Evolutionary conservation across 1,140 invertebrate species (phyloP).

Genomic region (Littorina saxatilis): DNA sequence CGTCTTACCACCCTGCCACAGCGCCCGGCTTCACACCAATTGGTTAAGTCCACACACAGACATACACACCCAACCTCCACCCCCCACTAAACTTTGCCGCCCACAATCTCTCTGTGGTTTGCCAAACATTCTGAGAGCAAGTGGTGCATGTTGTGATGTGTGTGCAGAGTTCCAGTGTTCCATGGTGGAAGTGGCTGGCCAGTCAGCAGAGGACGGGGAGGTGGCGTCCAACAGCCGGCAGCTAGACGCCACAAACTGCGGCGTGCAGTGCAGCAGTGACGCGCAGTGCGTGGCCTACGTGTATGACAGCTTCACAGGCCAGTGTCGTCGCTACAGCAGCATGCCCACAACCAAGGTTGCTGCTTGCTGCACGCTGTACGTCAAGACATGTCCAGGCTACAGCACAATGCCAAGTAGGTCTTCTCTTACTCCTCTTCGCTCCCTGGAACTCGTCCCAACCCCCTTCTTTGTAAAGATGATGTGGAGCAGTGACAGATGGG

Average conservation of each 20-base stretch:
- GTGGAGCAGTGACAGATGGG: too few species aligned
- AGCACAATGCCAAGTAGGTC: conserved; percentile 19
- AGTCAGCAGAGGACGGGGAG: background rate
- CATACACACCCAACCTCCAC: too few species aligned
- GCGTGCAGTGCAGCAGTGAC: background rate
- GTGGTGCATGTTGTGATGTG: too few species aligned
- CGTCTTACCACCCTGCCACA: too few species aligned
- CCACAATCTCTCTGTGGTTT: too few species aligned
- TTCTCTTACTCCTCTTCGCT: too few species aligned
- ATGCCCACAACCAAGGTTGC: conserved; percentile 31
- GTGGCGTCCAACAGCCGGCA: background rate
- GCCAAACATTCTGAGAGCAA: too few species aligned
- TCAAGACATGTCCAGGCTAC: conserved; percentile 48
- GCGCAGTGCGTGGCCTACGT: conserved; percentile 27
- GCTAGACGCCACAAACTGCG: background rate
- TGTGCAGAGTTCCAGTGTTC: conserved; percentile 30
- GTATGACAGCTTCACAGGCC: conserved; percentile 18
- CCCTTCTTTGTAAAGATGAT: too few species aligned
- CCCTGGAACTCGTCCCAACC: too few species aligned
- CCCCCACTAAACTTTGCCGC: too few species aligned
- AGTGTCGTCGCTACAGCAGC: conserved; percentile 28
- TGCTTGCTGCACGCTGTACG: conserved; percentile 45
- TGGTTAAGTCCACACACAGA: too few species aligned
- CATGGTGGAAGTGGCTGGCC: background rate
- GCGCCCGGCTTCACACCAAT: too few species aligned